Evolutionary conservation across 2,888 invertebrate species (phyloP).

Genomic region (Luperina testacea): DNA sequence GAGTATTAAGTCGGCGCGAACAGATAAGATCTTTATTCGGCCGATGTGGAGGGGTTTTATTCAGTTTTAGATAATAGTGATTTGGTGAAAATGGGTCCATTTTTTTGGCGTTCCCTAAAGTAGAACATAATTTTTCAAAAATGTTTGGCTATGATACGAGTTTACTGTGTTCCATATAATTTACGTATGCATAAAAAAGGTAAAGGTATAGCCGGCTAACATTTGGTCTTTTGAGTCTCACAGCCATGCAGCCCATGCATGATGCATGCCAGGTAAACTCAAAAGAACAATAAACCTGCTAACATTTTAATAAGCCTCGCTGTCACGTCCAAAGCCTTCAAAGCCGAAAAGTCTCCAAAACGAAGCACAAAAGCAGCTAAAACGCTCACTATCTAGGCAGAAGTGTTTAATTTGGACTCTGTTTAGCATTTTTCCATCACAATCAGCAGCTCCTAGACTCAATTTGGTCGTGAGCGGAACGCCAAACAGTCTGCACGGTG

Average conservation of each 20-base stretch:
- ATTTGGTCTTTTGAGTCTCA: neutral
- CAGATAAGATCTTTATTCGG: constrained; percentile 57
- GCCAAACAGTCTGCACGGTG: constrained; percentile 54
- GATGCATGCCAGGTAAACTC: constrained; percentile 9
- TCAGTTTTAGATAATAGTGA: constrained; percentile 35
- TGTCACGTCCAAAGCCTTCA: constrained; percentile 26
- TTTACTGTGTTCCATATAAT: neutral
- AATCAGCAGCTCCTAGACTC: constrained; percentile 68
- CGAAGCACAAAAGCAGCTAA: constrained; percentile 50
- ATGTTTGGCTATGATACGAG: neutral
- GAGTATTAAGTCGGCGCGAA: constrained; percentile 65
- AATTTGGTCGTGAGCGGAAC: constrained; percentile 69
- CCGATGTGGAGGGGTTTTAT: constrained; percentile 36
- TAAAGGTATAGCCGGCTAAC: neutral
- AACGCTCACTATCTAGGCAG: constrained; percentile 42
- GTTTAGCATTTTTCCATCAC: constrained; percentile 70
- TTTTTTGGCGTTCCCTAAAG: neutral
- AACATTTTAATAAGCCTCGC: constrained; percentile 49
- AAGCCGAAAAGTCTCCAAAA: constrained; percentile 49
- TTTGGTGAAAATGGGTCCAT: constrained; percentile 12
- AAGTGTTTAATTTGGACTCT: constrained; percentile 65
- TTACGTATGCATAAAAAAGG: neutral
- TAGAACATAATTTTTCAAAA: neutral
- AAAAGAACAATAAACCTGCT: constrained; percentile 17
- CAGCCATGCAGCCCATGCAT: neutral